Evolutionary conservation across 2,888 invertebrate genomes (phyloP), one percentile per base, ranked within the genome.

Genomic region (Acrobasis suavella): DNA sequence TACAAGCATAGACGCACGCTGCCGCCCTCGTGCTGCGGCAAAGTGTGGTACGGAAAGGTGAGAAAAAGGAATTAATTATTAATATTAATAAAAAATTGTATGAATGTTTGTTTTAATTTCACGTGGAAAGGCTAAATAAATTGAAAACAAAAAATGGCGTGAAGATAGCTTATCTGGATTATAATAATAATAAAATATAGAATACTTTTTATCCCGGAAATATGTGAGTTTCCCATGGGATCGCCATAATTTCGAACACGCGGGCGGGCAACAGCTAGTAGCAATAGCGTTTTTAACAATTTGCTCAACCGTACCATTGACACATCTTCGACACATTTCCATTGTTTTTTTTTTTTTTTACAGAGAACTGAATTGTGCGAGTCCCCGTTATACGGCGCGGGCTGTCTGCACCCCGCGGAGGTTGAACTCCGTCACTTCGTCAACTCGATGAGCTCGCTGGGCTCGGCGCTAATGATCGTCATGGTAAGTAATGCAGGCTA

Each of bases 11-110:
- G 86, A 1, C 74, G 73, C 51, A 65, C 69, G 0, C 66, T 90
- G 59, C 91, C 91, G 0, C 76, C 84, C 0, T 76, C 91, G 1
- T 91, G 91, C 68, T 91, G 91, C 60, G 88, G 87, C 0, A 82
- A 84, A 3, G 55, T 81, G 22, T 77, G 76, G 71, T 83, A 78
- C 62, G 83, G 78, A 58, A 89, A 88, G 82, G 88, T 87, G n/a
- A 52, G 32, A 14, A 46, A 17, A 9, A 22, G 17, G 51, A 56
- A 22, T 22, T 7, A 3, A 22, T 3, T 22, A 22, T 22, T 22
- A n/a, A n/a, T n/a, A n/a, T n/a, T n/a, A n/a, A n/a, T n/a, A n/a
- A n/a, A n/a, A n/a, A n/a, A n/a, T n/a, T n/a, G n/a, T n/a, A n/a
- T n/a, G n/a, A n/a, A n/a, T n/a, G n/a, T n/a, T n/a, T n/a, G n/a